These are phyloP conservation scores for Diadumene lineata DNA, from an alignment of 92 coral and sea anemone species.

Conservation along the genomic window DNA sequence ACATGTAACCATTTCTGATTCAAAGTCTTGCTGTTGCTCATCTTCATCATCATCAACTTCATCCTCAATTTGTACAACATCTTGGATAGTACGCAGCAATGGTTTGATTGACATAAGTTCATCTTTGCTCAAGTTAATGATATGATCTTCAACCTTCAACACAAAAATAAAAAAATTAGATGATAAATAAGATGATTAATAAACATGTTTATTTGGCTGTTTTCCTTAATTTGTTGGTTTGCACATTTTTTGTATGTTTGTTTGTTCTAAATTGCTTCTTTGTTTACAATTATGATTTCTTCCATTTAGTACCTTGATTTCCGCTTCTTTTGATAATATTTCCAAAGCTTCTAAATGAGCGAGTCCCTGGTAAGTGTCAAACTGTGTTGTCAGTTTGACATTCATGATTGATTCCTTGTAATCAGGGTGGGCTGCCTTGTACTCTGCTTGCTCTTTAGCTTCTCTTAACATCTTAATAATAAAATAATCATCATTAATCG, in stretches of 20 bases:
- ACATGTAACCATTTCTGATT: slow-evolving; percentile 59
- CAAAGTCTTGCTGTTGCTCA: slow-evolving; percentile 59
- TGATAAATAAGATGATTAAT: background rate
- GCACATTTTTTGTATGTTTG: too few species aligned
- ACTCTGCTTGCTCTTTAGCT: slow-evolving; percentile 83
- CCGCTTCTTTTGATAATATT: slow-evolving; percentile 89
- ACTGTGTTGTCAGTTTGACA: slow-evolving; percentile 80
- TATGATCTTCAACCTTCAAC: slow-evolving; percentile 83
- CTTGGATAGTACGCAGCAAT: slow-evolving; percentile 80
- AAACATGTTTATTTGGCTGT: too few species aligned
- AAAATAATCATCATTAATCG: background rate
- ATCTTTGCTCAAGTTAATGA: slow-evolving; percentile 83
- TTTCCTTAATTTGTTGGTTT: too few species aligned
- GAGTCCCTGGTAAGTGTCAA: slow-evolving; percentile 91
- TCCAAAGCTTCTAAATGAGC: slow-evolving; percentile 98
- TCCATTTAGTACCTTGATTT: slow-evolving; percentile 93
- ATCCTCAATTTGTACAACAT: slow-evolving; percentile 73
- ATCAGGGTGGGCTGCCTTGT: slow-evolving; percentile 56
- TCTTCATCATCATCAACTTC: slow-evolving; percentile 55
- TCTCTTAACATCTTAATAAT: slow-evolving; percentile 70
- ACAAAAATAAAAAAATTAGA: slow-evolving; percentile 8
- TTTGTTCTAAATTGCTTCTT: too few species aligned
- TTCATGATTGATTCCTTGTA: slow-evolving; percentile 51
- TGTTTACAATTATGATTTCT: too few species aligned
- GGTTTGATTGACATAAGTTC: slow-evolving; percentile 66